These are phyloP conservation scores for Bellardia bayeri DNA, from an alignment of 2,888 invertebrate species.

Conservation along the genomic window DNA sequence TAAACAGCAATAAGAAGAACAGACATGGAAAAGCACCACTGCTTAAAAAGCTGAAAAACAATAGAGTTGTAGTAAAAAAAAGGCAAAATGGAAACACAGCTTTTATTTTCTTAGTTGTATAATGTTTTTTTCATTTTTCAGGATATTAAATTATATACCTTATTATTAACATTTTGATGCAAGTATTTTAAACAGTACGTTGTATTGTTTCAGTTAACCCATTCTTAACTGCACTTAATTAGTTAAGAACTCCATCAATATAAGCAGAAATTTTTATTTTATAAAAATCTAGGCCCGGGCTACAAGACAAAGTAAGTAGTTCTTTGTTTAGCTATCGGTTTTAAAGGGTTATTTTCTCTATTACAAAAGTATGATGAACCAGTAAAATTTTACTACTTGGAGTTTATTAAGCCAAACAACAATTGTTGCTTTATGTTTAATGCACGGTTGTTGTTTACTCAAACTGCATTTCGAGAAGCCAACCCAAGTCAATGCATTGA, in stretches of 20 bases:
- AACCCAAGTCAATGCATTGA: conserved; percentile 55
- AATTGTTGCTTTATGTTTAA: conserved; percentile 72
- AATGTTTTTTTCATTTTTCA: conserved; percentile 75
- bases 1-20: conserved; percentile 45
- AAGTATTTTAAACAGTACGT: conserved; percentile 51
- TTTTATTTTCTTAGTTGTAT: conserved; percentile 67
- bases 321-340: not conserved
- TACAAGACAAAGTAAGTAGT: no score
- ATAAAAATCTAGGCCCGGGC: no score
- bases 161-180: conserved; percentile 80
- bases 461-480: conserved; percentile 56
- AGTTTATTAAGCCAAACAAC: conserved; percentile 71
- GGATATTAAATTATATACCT: conserved; percentile 83
- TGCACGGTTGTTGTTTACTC: conserved; percentile 48
- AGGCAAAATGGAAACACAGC: conserved; percentile 21
- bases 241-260: no score
- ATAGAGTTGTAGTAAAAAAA: conserved; percentile 36
- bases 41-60: conserved; percentile 61
- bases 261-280: no score
- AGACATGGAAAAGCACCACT: conserved; percentile 66
- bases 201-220: conserved; percentile 40
- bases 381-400: conserved; percentile 69
- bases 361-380: conserved; percentile 53
- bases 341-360: conserved; percentile 31
- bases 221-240: not conserved